Conservation (phyloP, 2,888 invertebrate species). For the Sericinus montela region DNA sequence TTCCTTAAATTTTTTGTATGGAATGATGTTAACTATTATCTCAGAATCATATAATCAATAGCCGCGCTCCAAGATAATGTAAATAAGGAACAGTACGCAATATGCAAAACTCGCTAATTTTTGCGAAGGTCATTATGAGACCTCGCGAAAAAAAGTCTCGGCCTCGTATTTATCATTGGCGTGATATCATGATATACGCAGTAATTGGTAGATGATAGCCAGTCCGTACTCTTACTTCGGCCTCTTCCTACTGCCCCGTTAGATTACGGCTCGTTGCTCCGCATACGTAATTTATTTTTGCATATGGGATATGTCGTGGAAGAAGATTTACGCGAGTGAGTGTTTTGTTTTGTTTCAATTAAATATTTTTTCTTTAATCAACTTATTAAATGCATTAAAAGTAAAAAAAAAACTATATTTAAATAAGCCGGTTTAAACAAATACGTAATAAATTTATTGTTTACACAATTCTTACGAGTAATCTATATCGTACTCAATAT, state of each 20-base stretch:
- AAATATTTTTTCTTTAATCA: no score
- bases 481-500: no score
- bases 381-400: no score
- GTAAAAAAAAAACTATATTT: no score
- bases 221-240: conserved; percentile 42
- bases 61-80: conserved; percentile 43
- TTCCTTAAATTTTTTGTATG: conserved; percentile 46
- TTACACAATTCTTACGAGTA: no score
- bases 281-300: conserved; percentile 16
- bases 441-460: no score
- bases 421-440: no score
- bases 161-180: conserved; percentile 68
- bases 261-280: neutral
- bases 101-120: conserved; percentile 72
- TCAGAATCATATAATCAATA: conserved; percentile 42
- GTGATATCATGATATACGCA: conserved; percentile 66
- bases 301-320: conserved; percentile 37
- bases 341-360: conserved; percentile 20
- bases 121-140: conserved; percentile 59
- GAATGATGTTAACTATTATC: conserved; percentile 51
- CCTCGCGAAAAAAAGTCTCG: conserved; percentile 66
- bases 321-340: conserved; percentile 47
- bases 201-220: conserved; percentile 52
- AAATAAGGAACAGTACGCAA: conserved; percentile 47
- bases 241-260: conserved; percentile 34